phyloP scores from a whole-genome alignment of 2,113 vertebrate species.

The Bombycilla garrulus region DNA sequence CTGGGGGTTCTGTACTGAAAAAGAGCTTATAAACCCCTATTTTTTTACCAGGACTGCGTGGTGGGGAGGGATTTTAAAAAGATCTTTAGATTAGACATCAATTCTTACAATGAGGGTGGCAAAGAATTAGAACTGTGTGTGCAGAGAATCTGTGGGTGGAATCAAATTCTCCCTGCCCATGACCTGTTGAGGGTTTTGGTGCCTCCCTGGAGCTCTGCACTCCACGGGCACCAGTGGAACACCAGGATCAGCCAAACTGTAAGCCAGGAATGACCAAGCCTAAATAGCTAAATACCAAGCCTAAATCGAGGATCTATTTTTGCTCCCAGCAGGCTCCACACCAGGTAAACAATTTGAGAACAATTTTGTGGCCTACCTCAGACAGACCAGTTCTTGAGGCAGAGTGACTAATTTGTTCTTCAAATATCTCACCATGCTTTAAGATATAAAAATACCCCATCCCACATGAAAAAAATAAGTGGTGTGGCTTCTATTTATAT shows the following conservation, averaged over 20 bases:
- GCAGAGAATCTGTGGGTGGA: background rate
- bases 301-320: slow-evolving; percentile 49
- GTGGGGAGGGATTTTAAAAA: background rate
- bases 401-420: slow-evolving; percentile 65
- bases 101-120: rapidly evolving
- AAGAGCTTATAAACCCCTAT: background rate
- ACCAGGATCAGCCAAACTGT: background rate
- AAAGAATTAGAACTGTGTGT: background rate
- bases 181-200: background rate
- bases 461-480: slow-evolving; percentile 45
- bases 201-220: background rate
- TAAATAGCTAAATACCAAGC: background rate
- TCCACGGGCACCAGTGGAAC: background rate
- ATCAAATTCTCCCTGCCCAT: background rate
- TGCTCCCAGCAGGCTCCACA: slow-evolving; percentile 3
- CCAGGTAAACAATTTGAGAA: slow-evolving; percentile 63
- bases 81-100: background rate
- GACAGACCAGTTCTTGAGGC: slow-evolving; percentile 49
- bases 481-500: slow-evolving; percentile 54
- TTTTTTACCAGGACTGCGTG: background rate
- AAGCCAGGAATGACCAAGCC: slow-evolving; percentile 6
- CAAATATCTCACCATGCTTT: slow-evolving; percentile 53
- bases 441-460: slow-evolving; percentile 42
- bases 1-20: background rate
- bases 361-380: slow-evolving; percentile 61